Evolutionary conservation across 92 coral and sea anemone genomes (phyloP).

Genomic region (Parazoanthus darwini): DNA sequence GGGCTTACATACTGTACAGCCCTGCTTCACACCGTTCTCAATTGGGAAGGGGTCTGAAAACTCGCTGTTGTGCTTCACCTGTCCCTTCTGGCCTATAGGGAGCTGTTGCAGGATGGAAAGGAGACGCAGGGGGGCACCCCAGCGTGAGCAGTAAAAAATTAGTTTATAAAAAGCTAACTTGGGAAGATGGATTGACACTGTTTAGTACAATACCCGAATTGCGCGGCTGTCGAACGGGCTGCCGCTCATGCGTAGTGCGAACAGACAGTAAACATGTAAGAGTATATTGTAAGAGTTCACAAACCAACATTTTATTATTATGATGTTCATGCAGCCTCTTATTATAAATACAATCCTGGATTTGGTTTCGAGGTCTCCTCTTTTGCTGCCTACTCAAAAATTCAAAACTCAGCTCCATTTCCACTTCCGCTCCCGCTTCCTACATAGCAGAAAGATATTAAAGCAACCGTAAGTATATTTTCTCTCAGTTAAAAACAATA

Average conservation of each 20-base stretch:
- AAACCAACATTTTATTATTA: too few species aligned
- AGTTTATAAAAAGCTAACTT: too few species aligned
- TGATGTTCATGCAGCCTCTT: background rate
- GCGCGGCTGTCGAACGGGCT: too few species aligned
- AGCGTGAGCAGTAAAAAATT: too few species aligned
- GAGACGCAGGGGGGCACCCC: background rate
- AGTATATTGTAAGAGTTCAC: too few species aligned
- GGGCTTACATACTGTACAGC: background rate
- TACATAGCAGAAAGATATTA: background rate
- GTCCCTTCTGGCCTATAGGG: constrained; percentile 14
- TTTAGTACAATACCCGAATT: too few species aligned
- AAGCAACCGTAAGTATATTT: too few species aligned
- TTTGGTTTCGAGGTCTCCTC: background rate
- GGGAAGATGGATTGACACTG: too few species aligned
- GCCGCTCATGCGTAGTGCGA: too few species aligned
- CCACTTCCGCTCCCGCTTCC: constrained; percentile 34
- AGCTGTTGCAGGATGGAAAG: constrained; percentile 23
- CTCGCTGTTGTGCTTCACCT: constrained; percentile 31
- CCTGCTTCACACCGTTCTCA: constrained; percentile 2
- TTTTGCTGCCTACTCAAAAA: background rate
- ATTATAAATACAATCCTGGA: background rate
- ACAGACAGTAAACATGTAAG: background rate
- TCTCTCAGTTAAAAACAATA: background rate
- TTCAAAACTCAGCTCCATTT: background rate
- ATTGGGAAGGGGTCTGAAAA: constrained; percentile 24